A percentile compares a stretch with the other conserved stretches of the same genome.
Evolutionary conservation across 2,113 vertebrate species (phyloP).

Genomic region (Camelus bactrianus): DNA sequence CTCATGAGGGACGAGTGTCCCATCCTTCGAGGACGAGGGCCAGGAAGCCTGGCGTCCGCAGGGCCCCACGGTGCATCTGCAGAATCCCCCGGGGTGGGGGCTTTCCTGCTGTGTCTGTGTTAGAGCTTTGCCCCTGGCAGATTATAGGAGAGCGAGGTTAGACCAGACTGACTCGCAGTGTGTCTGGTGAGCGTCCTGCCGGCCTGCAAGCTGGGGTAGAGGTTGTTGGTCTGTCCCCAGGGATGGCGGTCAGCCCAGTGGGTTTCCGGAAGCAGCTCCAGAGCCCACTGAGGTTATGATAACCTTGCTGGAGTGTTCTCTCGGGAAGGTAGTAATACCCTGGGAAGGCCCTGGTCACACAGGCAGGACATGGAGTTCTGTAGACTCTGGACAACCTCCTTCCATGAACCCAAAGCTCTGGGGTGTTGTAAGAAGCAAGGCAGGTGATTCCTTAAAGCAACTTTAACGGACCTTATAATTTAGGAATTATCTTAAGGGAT

Average conservation of each 20-base stretch:
- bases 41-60: background rate
- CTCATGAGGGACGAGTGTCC: accelerated
- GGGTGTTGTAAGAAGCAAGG: background rate
- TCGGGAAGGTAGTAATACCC: accelerated
- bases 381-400: background rate
- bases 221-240: background rate
- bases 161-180: accelerated
- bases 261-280: background rate
- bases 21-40: too few relatives aligned
- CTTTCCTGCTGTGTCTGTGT: background rate
- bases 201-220: background rate
- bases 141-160: background rate
- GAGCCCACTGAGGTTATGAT: background rate
- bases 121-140: background rate
- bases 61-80: background rate
- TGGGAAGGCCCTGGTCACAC: accelerated
- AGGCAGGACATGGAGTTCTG: background rate
- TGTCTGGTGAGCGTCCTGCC: background rate
- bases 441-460: background rate
- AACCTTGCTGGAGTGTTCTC: accelerated
- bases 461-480: too few relatives aligned
- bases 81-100: too few relatives aligned
- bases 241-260: accelerated
- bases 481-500: background rate
- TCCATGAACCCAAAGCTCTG: background rate